A percentile compares a stretch with the other conserved stretches of the same genome.
Conservation (phyloP, 2,797 vertebrate genomes). For the Sarcoramphus papa region DNA sequence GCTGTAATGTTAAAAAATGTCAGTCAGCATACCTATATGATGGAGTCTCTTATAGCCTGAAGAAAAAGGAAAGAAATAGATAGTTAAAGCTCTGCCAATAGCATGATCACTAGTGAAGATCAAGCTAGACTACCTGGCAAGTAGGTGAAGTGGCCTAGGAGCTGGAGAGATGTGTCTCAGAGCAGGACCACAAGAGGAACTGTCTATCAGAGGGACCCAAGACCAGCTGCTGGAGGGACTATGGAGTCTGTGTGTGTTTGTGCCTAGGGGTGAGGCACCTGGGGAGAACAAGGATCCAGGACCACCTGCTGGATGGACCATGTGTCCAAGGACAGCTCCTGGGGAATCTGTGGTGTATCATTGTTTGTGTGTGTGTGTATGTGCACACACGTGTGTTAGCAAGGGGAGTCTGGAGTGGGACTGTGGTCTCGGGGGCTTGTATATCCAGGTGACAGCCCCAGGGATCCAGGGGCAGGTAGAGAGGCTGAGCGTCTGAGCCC, state of each 20-base stretch:
- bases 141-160: background rate
- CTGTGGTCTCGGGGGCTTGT: background rate
- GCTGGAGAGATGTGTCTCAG: background rate
- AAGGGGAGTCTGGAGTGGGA: background rate
- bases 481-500: background rate
- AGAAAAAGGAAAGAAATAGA: background rate
- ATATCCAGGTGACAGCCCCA: background rate
- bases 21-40: background rate
- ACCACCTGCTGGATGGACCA: background rate
- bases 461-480: background rate
- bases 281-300: background rate
- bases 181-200: background rate
- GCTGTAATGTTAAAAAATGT: background rate
- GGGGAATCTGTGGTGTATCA: background rate
- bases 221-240: background rate
- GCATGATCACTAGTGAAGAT: background rate
- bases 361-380: background rate
- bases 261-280: background rate
- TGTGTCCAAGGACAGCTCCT: background rate
- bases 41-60: background rate
- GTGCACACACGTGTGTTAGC: rapidly evolving
- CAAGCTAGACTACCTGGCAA: background rate
- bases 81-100: background rate
- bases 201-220: background rate
- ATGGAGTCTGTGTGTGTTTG: background rate